Evolutionary conservation across 2,888 invertebrate genomes (phyloP).

Genomic region (Drosophila aldrichi): DNA sequence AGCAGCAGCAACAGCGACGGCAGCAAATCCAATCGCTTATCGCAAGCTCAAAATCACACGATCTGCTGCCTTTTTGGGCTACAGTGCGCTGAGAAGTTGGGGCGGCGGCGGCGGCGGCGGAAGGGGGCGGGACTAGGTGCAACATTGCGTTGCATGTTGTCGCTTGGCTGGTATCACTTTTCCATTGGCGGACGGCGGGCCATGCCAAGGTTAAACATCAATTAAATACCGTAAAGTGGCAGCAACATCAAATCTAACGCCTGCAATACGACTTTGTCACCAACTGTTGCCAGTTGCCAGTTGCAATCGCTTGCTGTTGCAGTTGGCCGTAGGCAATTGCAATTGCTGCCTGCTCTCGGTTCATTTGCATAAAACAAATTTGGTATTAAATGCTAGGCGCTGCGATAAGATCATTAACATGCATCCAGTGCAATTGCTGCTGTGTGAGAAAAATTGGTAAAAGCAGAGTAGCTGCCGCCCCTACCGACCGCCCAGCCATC

Average conservation of each 20-base stretch:
- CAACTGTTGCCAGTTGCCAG: conserved; percentile 53
- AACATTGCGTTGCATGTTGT: conserved; percentile 55
- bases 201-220: conserved; percentile 78
- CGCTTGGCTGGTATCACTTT: conserved; percentile 44
- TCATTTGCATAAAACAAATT: conserved; percentile 84
- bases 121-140: conserved; percentile 20
- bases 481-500: not conserved
- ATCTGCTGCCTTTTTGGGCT: conserved; percentile 44
- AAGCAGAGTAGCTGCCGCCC: conserved; percentile 38
- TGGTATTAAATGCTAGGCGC: conserved; percentile 82
- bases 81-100: conserved; percentile 5
- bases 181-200: conserved; percentile 31
- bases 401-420: conserved; percentile 78
- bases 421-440: conserved; percentile 49
- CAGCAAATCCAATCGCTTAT: conserved; percentile 57
- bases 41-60: conserved; percentile 63
- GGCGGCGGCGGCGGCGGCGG: conserved; percentile 34
- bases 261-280: conserved; percentile 59
- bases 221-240: conserved; percentile 72
- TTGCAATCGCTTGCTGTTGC: conserved; percentile 31
- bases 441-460: conserved; percentile 53
- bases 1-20: not conserved
- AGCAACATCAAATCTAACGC: conserved; percentile 68
- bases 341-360: conserved; percentile 49
- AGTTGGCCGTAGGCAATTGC: conserved; percentile 35